Evolutionary conservation across 2,888 invertebrate species (phyloP).

Genomic region (Zeuzera pyrina): DNA sequence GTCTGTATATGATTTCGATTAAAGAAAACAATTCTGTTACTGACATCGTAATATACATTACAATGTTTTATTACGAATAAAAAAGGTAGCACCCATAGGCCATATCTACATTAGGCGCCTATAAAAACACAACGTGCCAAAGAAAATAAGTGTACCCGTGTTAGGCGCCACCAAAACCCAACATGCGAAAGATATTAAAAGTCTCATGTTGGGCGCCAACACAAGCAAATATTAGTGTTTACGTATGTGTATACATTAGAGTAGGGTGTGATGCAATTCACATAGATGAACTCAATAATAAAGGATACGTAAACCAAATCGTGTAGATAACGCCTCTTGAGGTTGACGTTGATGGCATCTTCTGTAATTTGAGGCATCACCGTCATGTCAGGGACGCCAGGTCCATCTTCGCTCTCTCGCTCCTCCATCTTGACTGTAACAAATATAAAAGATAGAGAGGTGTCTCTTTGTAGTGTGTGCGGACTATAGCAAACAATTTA

Average conservation of each 20-base stretch:
- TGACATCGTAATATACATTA: background rate
- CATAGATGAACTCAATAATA: no score
- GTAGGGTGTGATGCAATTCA: no score
- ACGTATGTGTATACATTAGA: no score
- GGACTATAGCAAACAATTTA: no score
- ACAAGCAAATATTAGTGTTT: background rate
- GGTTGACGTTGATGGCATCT: constrained; percentile 89
- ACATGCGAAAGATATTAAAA: no score
- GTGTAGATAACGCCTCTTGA: constrained; percentile 84
- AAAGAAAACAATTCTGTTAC: constrained; percentile 51
- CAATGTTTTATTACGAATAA: background rate
- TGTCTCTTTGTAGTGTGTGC: no score
- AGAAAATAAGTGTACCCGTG: no score
- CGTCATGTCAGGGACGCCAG: constrained; percentile 93
- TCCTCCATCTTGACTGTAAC: constrained; percentile 59
- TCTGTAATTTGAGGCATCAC: constrained; percentile 92
- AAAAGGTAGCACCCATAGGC: background rate
- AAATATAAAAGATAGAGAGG: constrained; percentile 16
- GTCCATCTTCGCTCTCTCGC: constrained; percentile 62
- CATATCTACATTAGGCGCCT: no score
- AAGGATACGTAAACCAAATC: constrained; percentile 96
- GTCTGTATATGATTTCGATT: constrained; percentile 78
- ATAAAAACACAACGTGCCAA: no score
- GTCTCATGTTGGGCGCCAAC: background rate
- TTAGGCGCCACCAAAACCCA: no score